phyloP scores from a whole-genome alignment of 2,113 vertebrate species.

The Lepisosteus oculatus region DNA sequence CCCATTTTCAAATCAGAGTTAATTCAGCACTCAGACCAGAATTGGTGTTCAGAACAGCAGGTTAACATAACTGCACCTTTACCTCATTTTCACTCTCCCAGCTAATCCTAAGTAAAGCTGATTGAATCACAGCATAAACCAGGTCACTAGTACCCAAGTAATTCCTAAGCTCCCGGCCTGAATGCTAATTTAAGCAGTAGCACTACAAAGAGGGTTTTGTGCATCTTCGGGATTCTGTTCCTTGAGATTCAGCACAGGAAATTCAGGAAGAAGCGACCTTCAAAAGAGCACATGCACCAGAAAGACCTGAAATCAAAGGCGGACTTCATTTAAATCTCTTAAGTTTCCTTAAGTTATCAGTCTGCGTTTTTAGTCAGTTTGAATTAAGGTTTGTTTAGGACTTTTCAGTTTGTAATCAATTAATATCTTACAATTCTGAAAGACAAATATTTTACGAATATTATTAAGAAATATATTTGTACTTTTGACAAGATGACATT shows the following conservation, averaged over 20 bases:
- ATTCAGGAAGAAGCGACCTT: neutral
- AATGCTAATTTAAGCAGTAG: conserved; percentile 28
- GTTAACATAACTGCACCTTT: conserved; percentile 1
- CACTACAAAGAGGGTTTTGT: conserved; percentile 8
- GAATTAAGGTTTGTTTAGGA: no score
- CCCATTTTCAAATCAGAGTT: neutral
- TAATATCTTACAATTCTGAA: no score
- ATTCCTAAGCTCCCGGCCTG: conserved; percentile 25
- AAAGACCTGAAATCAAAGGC: no score
- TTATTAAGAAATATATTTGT: no score
- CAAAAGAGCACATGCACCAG: no score
- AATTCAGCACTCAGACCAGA: conserved; percentile 5
- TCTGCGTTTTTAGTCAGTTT: no score
- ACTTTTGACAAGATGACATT: no score
- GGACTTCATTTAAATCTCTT: no score
- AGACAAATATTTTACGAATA: no score
- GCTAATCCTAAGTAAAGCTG: conserved; percentile 25
- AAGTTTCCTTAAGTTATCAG: no score
- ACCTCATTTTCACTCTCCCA: conserved; percentile 7
- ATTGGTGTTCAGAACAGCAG: conserved; percentile 12
- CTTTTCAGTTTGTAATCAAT: no score
- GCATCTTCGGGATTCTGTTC: conserved; percentile 12
- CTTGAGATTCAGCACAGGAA: conserved; percentile 1
- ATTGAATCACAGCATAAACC: conserved; percentile 23
- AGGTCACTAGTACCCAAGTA: conserved; percentile 26